phyloP scores from a whole-genome alignment of 2,797 vertebrate genomes.

The Sebastes dallii region DNA sequence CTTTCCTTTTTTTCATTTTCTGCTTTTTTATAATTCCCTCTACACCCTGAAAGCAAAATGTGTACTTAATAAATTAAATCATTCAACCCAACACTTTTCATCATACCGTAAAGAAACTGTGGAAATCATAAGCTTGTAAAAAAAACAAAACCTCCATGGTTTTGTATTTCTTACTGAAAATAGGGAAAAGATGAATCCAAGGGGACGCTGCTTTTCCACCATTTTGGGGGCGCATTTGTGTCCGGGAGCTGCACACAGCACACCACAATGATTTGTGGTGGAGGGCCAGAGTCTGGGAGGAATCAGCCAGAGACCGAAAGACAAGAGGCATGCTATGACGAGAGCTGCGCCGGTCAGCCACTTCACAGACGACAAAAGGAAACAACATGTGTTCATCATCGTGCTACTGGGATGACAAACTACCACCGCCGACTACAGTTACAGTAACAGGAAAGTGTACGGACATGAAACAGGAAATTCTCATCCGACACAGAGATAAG shows the following conservation, averaged over 20 bases:
- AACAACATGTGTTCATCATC: conserved; percentile 56
- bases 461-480: conserved; percentile 40
- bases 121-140: conserved; percentile 27
- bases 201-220: background rate
- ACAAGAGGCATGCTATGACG: conserved; percentile 43
- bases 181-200: conserved; percentile 12
- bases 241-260: conserved; percentile 35
- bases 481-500: conserved; percentile 16
- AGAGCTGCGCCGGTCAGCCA: conserved; percentile 37
- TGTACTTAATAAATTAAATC: conserved; percentile 57
- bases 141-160: background rate
- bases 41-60: conserved; percentile 43
- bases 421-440: conserved; percentile 7
- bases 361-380: conserved; percentile 44
- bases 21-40: conserved; percentile 24
- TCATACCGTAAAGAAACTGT: conserved; percentile 1
- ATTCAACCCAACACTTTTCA: conserved; percentile 30
- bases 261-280: conserved; percentile 54
- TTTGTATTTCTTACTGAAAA: conserved; percentile 40
- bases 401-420: conserved; percentile 42
- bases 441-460: conserved; percentile 23
- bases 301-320: conserved; percentile 49
- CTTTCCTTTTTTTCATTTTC: background rate
- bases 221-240: conserved; percentile 21
- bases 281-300: conserved; percentile 43